phyloP scores from a whole-genome alignment of 2,797 vertebrate genomes.

The Ctenochaetus hawaiiensis region DNA sequence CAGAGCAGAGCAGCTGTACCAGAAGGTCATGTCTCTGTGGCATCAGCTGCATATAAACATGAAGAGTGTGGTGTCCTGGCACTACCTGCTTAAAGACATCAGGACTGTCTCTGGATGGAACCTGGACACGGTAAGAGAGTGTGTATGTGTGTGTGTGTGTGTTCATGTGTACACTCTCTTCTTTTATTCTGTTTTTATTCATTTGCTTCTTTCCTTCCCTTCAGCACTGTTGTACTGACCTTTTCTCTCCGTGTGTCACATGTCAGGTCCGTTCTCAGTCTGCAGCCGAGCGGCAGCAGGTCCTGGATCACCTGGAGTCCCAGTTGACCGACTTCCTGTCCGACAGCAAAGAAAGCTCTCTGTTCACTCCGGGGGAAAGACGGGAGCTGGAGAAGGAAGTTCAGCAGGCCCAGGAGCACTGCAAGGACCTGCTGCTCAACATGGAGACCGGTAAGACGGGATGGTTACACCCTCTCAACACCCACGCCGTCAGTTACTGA shows the following conservation, averaged over 20 bases:
- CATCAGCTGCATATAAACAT: constrained; percentile 98
- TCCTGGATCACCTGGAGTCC: constrained; percentile 89
- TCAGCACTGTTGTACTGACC: not conserved
- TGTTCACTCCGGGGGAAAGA: constrained; percentile 90
- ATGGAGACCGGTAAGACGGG: constrained; percentile 91
- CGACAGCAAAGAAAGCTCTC: constrained; percentile 92
- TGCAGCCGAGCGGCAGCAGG: constrained; percentile 89
- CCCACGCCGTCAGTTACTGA: too few relatives aligned
- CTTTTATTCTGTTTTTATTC: too few relatives aligned
- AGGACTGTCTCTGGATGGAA: constrained; percentile 91
- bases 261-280: constrained; percentile 88
- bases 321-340: constrained; percentile 93
- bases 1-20: constrained; percentile 95
- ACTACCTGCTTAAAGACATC: constrained; percentile 94
- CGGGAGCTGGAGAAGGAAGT: constrained; percentile 91
- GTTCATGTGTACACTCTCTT: not conserved
- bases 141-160: not conserved
- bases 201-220: not conserved
- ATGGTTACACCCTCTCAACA: not conserved
- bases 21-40: constrained; percentile 98
- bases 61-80: constrained; percentile 97
- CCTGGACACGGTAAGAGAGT: constrained; percentile 85
- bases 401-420: constrained; percentile 89
- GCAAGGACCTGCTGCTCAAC: constrained; percentile 89
- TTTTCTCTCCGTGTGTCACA: not conserved